Base-by-base conservation (phyloP, 2,113 vertebrate species). In the Vulpes vulpes region DNA sequence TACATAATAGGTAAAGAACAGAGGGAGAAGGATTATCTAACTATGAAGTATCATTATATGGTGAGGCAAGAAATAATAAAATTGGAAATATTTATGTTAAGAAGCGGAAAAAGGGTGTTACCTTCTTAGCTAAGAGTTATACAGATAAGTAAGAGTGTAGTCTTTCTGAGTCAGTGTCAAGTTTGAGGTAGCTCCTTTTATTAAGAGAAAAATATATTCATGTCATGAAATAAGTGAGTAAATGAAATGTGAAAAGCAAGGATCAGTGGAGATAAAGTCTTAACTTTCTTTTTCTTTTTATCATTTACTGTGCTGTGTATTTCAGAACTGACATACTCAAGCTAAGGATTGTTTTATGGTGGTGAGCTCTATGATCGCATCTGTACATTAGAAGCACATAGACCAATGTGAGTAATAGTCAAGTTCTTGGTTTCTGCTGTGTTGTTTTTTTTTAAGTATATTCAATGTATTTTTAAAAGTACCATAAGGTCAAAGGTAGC, bases 311-410 rank as follows among this genome's bases (percentile, higher is more conserved):
- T 87, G 53, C n/a, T 35, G 20, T 60, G 25, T 74, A 0, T n/a
- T 82, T 43, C 60, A 81, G 91, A 60, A 35, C 27, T 16, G 43
- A 16, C 5, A 12, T 20, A 0, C 1, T 1, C 2, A 2, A 25
- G 49, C 3, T 27, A 16, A n/a, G 16, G 22, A 0, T 43, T 38
- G 11, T 22, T 35, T n/a, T 27, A 2, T 2, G 43, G 53, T 9
- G 8, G 2, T 4, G 2, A 38, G 32, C 27, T 49, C 53, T 10
- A 3, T 5, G 11, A 49, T 15, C 8, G 2, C 49, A 10, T 51
- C 14, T 59, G 2, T 35, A 2, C 12, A 2, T 25, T 8, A 55
- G 9, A 35, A 49, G 15, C 11, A 0, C n/a, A 3, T n/a, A 83
- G 55, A 32, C 11, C 59, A 38, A 6, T n/a, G 35, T 79, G 78